Percentiles rank a stretch among this genome's conserved stretches.
Evolutionary conservation across 2,888 invertebrate species (phyloP).

Genomic region (Apocheima hispidaria): DNA sequence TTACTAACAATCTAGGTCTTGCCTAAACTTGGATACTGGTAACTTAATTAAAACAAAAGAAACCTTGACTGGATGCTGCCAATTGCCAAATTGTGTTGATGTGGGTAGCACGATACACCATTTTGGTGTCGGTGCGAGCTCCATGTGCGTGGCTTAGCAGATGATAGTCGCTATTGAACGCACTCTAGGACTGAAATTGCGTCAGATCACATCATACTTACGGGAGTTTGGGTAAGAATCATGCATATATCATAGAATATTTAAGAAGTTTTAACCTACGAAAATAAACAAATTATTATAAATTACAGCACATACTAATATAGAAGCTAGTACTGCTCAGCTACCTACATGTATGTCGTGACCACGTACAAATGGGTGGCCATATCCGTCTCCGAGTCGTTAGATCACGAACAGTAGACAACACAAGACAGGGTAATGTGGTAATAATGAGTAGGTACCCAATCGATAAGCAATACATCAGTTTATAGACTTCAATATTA

Average conservation of each 20-base stretch:
- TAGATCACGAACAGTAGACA: conserved; percentile 56
- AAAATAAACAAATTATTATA: neutral
- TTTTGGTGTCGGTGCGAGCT: conserved; percentile 57
- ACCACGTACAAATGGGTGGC: conserved; percentile 43
- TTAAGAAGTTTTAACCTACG: neutral
- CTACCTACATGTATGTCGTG: conserved; percentile 46
- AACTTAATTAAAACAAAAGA: conserved; percentile 62
- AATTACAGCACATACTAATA: conserved; percentile 6
- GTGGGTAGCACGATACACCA: conserved; percentile 54
- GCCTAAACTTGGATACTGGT: conserved; percentile 47
- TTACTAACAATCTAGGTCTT: conserved; percentile 42
- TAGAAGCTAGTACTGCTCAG: conserved; percentile 1
- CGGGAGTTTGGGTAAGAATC: conserved; percentile 17
- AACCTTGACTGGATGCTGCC: conserved; percentile 65
- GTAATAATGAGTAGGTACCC: no score
- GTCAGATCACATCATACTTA: conserved; percentile 52
- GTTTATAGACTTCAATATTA: conserved; percentile 27
- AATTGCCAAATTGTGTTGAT: conserved; percentile 64
- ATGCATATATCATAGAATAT: neutral
- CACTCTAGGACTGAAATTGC: conserved; percentile 52
- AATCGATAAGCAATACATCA: conserved; percentile 33
- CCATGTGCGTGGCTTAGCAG: conserved; percentile 41
- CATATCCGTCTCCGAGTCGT: conserved; percentile 52
- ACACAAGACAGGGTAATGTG: conserved; percentile 53
- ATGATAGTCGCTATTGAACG: conserved; percentile 53